Evolutionary conservation across 2,113 vertebrate genomes (phyloP), one percentile per base, ranked within the genome.

Genomic region (Syngnathus floridae): DNA sequence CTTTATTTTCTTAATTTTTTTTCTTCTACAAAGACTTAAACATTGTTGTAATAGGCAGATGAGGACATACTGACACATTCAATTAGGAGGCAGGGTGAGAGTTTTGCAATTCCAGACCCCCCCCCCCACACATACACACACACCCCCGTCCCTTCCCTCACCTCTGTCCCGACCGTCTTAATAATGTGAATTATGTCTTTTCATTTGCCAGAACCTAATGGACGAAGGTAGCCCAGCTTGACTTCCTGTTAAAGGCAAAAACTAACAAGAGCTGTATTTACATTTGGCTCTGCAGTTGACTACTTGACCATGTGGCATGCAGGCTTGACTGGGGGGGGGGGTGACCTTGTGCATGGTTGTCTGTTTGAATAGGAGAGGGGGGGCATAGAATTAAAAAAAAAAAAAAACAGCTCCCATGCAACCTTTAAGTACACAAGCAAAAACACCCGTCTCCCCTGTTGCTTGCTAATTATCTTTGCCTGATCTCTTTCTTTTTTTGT

Each of bases 181-280:
- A 86, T 83, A 75, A 81, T 82, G 71, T 79, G 76, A 87, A 81
- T 76, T 73, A 76, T 78, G 75, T 72, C 71, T 74, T 71, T 70
- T 72, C 70, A 64, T 70, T 76, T 59, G 75, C 87, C 79, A 72
- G 80, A 61, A 65, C 51, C 75, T 78, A 76, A 84, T 74, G 72
- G 75, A 35, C 14, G 64, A 62, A 62, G 61, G 72, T 43, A 77
- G 66, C 82, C 66, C 88, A 85, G 85, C 84, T 79, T 78, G 82
- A 84, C 69, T 82, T 81, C 71, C 79, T 82, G 77, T 79, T 74
- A 72, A 61, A 80, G 67, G 69, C 56, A 76, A 85, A 86, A 66
- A 67, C 82, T 75, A 85, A 85, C 74, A 78, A 76, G 71, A 70
- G 76, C 66, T 48, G 65, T 77, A 74, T 84, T 84, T 81, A 78